Conservation (phyloP, 2,797 vertebrate genomes). For the Nothura maculosa region DNA sequence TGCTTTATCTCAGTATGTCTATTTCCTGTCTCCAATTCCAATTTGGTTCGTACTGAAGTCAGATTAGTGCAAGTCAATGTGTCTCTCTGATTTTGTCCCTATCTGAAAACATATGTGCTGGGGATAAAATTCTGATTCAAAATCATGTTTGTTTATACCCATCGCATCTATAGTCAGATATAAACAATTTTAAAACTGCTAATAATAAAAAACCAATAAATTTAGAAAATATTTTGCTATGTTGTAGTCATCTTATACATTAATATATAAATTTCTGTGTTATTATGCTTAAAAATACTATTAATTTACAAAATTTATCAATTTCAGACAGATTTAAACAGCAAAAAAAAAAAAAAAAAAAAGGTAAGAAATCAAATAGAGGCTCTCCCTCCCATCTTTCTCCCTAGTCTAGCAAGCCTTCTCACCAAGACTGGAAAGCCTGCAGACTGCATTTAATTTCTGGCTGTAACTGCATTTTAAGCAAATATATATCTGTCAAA, state of each 20-base stretch:
- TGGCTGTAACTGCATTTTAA: background rate
- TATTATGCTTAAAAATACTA: background rate
- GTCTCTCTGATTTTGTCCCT: background rate
- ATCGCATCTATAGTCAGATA: background rate
- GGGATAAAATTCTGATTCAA: background rate
- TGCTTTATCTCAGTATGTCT: background rate
- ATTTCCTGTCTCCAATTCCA: background rate
- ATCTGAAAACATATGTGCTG: fast-evolving
- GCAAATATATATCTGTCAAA: background rate
- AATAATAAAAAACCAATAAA: background rate
- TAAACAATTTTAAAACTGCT: background rate
- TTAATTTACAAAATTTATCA: background rate
- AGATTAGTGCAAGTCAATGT: background rate
- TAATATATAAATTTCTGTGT: background rate
- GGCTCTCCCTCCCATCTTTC: background rate
- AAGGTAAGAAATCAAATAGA: background rate
- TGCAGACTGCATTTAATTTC: background rate
- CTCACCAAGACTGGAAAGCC: background rate
- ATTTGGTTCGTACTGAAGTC: background rate
- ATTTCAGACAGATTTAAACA: background rate
- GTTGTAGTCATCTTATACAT: background rate
- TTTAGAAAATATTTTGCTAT: background rate
- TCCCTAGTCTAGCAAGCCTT: background rate
- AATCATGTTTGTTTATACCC: background rate
- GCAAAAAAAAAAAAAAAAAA: fast-evolving